Base-by-base conservation (phyloP, 2,113 vertebrate species). In the Octodon degus region DNA sequence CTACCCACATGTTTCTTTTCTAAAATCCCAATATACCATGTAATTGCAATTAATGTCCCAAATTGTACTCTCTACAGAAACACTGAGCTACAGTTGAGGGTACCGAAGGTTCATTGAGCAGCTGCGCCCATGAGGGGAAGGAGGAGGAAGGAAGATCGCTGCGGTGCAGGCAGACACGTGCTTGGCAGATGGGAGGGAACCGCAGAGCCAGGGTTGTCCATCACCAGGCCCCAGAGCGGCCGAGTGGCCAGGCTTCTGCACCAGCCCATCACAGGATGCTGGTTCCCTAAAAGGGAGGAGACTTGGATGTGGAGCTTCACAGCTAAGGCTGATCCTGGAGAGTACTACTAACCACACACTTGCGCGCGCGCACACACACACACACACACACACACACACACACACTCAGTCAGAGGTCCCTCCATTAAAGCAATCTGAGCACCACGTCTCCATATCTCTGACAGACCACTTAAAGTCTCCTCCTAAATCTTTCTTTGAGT, bases 361-460 rank as follows among this genome's bases (percentile, higher is more conserved):
- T 2, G 1, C 60, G 50, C 7, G 50, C 5, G 50, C 50, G 19
- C n/a, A 30, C 58, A 5, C 27, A 10, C n/a, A 1, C 0, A 1
- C 34, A 70, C 22, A 80, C 43, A 65, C 22, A 19, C 14, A 30
- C 16, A 90, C 37, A 68, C 65, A 63, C 34, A 62, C 2, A 40
- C n/a, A 55, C n/a, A 22, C 32, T 84, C 20, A 83, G 60, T 62
- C 25, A 13, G n/a, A 47, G 19, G 4, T 58, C 68, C 65, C 37
- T 47, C 87, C n/a, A 24, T 22, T 32, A 50, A 79, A 40, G 32
- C 37, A 10, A 47, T 53, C 34, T 6, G 7, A 80, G 24, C 40
- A 65, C 65, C 20, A 3, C 1, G 8, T 67, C 32, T 83, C 79
- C 19, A 11, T 11, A 1, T 37, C n/a, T 68, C 17, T 24, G 43